phyloP scores from a whole-genome alignment of 2,113 vertebrate species.

The Microtus oregoni region DNA sequence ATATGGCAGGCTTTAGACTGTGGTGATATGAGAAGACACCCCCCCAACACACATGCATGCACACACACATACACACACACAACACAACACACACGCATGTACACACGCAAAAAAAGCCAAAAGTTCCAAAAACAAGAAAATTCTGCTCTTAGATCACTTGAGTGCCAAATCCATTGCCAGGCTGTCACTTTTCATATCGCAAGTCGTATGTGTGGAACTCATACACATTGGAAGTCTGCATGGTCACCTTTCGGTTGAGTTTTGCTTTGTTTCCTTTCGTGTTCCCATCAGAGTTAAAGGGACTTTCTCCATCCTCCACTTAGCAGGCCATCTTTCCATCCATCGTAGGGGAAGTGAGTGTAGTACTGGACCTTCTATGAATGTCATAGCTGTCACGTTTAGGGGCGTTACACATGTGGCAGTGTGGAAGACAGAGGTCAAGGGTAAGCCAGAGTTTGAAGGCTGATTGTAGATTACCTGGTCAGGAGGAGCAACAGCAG shows the following conservation, averaged over 20 bases:
- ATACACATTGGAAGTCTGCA: not conserved
- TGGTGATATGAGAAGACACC: not conserved
- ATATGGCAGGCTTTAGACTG: not conserved
- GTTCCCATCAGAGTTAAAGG: not conserved
- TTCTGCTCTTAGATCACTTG: not conserved
- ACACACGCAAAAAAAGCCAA: not conserved
- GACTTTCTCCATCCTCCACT: conserved; percentile 1
- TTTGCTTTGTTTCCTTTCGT: not conserved
- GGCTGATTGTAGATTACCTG: not conserved
- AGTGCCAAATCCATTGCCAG: not conserved
- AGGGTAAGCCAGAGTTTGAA: not conserved
- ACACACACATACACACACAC: no score
- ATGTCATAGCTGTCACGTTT: not conserved
- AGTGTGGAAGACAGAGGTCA: not conserved
- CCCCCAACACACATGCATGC: not conserved
- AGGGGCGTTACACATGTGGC: not conserved
- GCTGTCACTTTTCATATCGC: not conserved
- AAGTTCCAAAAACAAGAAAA: not conserved
- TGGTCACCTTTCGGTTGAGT: not conserved
- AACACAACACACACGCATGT: no score
- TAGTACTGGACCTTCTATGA: not conserved
- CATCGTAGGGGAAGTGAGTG: not conserved
- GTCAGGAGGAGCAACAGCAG: not conserved
- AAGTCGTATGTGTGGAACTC: not conserved
- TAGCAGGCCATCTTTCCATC: not conserved